Base-by-base conservation (phyloP, 2,113 vertebrate genomes). In the Nothoprocta pentlandii region DNA sequence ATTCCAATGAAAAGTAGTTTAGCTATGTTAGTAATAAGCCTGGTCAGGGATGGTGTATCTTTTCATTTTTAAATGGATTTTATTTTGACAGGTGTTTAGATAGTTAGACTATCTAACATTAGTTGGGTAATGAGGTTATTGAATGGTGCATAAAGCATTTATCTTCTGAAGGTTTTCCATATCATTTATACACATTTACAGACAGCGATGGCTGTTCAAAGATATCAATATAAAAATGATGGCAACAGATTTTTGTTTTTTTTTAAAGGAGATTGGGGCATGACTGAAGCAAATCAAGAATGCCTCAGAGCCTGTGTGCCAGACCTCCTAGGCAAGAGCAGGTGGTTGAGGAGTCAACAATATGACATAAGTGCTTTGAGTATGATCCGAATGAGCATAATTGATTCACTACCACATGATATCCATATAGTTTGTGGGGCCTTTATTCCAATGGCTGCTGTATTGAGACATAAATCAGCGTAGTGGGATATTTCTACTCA, bases 281-380 rank as follows among this genome's bases (percentile, higher is more conserved):
- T 95, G 91, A 96, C 91, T 97, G 93, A 73, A 89, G 92, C 80
- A 85, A 96, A 97, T 96, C 89, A 94, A 93, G 95, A 94, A 91
- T 95, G 89, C 63, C 87, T 84, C 77, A 70, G 92, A 83, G 77
- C 58, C 74, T 85, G 34, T 54, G 73, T 92, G 89, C 86, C 87
- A 95, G 92, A 83, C 63, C 78, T 95, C 86, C 95, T 93, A 93
- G 94, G 95, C 80, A 90, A 85, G 94, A 95, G 82, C 93, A 95
- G 89, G 90, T 96, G 93, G 91, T 70, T 95, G 94, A 94, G 95
- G 92, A 93, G 63, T 90, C 95, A 96, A 92, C 81, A 93, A 92
- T 91, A 58, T 90, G 82, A 83, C 87, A 86, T 90, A 92, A 96
- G 81, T 91, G 78, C 83, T 94, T 84, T 94, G 84, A 95, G 71